Evolutionary conservation across 2,888 invertebrate species (phyloP).

Genomic region (Parapristionchus giblindavisi): DNA sequence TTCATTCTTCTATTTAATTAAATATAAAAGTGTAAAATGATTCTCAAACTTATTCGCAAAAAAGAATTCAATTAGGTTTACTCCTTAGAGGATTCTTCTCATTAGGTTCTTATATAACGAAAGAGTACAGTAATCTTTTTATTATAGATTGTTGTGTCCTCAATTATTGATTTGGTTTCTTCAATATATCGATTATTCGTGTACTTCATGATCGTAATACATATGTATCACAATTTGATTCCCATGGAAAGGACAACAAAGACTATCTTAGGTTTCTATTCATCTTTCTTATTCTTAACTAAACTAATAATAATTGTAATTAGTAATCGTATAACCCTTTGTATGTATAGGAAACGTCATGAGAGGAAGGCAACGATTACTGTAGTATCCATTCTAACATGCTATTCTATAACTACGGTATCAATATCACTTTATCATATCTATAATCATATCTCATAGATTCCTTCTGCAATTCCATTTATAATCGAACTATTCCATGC

Average conservation of each 20-base stretch:
- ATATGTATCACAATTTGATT: neutral
- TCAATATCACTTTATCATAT: neutral
- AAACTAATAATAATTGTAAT: too few species aligned
- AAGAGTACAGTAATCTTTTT: neutral
- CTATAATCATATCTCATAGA: neutral
- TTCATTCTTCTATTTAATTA: neutral
- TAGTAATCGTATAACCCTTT: too few species aligned
- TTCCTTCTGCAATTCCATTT: slow-evolving; percentile 36
- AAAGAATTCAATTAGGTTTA: too few species aligned
- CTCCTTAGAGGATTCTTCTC: too few species aligned
- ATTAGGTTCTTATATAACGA: too few species aligned
- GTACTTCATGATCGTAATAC: slow-evolving; percentile 11
- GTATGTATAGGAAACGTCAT: slow-evolving; percentile 13
- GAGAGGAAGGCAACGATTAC: slow-evolving; percentile 32
- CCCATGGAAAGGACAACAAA: slow-evolving; percentile 27
- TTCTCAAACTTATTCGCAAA: too few species aligned
- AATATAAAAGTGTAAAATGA: too few species aligned
- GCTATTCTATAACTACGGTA: slow-evolving; percentile 20
- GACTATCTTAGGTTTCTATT: neutral
- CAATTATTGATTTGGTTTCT: slow-evolving; percentile 25
- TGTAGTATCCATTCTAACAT: neutral
- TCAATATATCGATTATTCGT: slow-evolving; percentile 33
- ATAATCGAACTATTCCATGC: slow-evolving; percentile 17
- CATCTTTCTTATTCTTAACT: neutral
- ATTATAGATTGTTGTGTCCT: slow-evolving; percentile 23